Conservation (phyloP, 2,888 invertebrate species). For the Catocala nupta region DNA sequence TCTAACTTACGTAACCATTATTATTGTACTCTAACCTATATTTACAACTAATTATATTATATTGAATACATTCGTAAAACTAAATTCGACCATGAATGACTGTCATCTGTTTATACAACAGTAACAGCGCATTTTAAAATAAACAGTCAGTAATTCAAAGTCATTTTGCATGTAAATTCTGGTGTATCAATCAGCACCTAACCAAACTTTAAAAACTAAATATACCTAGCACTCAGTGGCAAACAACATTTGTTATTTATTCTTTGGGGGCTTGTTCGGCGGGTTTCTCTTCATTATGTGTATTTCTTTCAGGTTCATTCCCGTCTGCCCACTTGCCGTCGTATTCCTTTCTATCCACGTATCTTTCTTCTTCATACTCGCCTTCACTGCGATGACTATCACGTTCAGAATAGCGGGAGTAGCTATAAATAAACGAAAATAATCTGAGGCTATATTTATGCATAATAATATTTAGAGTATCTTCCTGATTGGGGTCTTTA, state of each 20-base stretch:
- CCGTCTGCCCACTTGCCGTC: constrained; percentile 90
- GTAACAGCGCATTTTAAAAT: background rate
- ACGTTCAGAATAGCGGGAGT: constrained; percentile 81
- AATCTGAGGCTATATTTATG: background rate
- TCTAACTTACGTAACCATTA: constrained; percentile 36
- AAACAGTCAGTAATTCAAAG: constrained; percentile 3
- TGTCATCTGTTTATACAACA: constrained; percentile 14
- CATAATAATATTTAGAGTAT: no score
- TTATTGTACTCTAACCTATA: constrained; percentile 44
- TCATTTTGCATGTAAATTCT: constrained; percentile 1
- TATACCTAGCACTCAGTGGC: constrained; percentile 46
- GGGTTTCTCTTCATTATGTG: constrained; percentile 73
- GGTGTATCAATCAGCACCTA: constrained; percentile 38
- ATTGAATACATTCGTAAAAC: constrained; percentile 40
- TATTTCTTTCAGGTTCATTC: constrained; percentile 77
- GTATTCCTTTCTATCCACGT: constrained; percentile 89
- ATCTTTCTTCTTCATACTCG: constrained; percentile 85
- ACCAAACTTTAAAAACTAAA: constrained; percentile 28
- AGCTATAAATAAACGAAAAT: constrained; percentile 58
- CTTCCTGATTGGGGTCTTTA: no score
- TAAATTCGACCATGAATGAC: constrained; percentile 33
- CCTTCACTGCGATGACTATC: constrained; percentile 84
- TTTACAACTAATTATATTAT: constrained; percentile 45
- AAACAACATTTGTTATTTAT: constrained; percentile 49
- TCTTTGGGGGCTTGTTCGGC: constrained; percentile 77